These are phyloP conservation scores for Seira musarum DNA, from an alignment of 2,888 invertebrate genomes.

Conservation along the genomic window DNA sequence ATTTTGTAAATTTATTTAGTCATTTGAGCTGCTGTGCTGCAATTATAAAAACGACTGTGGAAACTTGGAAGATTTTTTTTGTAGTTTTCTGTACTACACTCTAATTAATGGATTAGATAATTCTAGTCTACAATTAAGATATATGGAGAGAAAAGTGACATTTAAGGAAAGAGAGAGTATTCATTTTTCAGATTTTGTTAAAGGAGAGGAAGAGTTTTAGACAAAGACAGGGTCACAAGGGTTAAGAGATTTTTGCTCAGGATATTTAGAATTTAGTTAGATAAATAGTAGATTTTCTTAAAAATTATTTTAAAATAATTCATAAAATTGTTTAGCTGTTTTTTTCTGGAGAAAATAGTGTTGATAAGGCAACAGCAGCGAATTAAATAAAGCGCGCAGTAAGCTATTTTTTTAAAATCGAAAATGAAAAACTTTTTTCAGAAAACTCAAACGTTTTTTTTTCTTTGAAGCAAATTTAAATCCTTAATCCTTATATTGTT, in stretches of 20 bases:
- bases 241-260: constrained; percentile 56
- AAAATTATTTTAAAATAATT: background rate
- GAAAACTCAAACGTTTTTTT: no score
- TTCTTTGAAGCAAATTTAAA: no score
- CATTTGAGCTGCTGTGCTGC: constrained; percentile 6
- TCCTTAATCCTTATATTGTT: no score
- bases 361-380: constrained; percentile 1
- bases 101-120: constrained; percentile 13
- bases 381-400: background rate
- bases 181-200: constrained; percentile 32
- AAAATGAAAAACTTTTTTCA: background rate
- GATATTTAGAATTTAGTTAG: constrained; percentile 2
- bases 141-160: constrained; percentile 20
- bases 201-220: constrained; percentile 67
- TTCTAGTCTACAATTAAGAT: constrained; percentile 14
- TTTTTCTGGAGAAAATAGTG: background rate
- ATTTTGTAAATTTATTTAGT: background rate
- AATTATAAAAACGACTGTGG: background rate
- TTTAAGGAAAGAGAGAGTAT: constrained; percentile 4
- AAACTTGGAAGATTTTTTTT: background rate
- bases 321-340: background rate
- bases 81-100: constrained; percentile 8
- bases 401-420: background rate
- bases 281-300: background rate
- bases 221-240: constrained; percentile 71